Base-by-base conservation (phyloP, 2,113 vertebrate species). In the Astatotilapia flaviijosephi region DNA sequence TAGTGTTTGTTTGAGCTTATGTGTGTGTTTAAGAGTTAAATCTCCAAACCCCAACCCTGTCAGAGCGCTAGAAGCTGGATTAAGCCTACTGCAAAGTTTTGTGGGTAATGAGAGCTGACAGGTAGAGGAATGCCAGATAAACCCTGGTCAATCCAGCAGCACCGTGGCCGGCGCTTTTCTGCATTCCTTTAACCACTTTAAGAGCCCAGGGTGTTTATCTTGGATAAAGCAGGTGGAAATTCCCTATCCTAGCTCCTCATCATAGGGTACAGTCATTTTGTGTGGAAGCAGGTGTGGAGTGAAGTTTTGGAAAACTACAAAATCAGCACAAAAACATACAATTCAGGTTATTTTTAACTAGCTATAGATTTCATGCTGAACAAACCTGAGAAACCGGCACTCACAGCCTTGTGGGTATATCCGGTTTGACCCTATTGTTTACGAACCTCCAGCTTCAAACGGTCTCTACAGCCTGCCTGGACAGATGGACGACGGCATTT, bases 71-170 rank as follows among this genome's bases (percentile, higher is more conserved):
- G 60, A 91, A 89, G 77, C 89, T 92, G 88, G 88, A 82, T 92
- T 95, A 95, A 95, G 86, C 92, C 89, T 89, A 49, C 82, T 93
- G 89, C 89, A 89, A 92, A 91, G 94, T 87, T 87, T 89, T 90
- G 90, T 93, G 92, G 88, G 87, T 95, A 94, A 94, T 93, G 79
- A 91, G 89, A 90, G 65, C 6, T 92, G 92, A 94, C 93, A 93
- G 90, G 89, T 73, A 84, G 62, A 89, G 28, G 79, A 70, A 92
- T 7, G 37, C 81, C 90, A 88, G 84, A 88, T 8, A 23, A 90
- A 83, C 15, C 70, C 65, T 83, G 68, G 40, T 73, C 85, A 90
- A 70, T 56, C 53, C 73, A 49, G 60, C 45, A 60, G 65, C 23
- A 77, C 42, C 3, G 40, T 21, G 54, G 12, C 35, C n/a, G 7